Conservation (phyloP, 2,113 vertebrate genomes). For the Cochlearius cochlearius region DNA sequence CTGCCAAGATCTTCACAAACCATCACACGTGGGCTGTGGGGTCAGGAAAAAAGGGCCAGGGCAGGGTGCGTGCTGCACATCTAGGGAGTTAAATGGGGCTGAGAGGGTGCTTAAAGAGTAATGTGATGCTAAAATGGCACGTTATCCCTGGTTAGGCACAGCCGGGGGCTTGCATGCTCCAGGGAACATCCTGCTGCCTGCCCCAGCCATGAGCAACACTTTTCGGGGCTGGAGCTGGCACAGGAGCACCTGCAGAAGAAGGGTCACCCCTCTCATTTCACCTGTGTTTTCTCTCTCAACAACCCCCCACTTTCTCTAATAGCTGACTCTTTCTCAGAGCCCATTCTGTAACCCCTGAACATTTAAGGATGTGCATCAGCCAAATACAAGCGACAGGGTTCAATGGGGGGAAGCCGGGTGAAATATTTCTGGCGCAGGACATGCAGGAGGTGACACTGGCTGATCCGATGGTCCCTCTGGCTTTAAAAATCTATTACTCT, state of each 20-base stretch:
- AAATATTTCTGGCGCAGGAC: background rate
- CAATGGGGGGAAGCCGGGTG: background rate
- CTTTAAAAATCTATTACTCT: background rate
- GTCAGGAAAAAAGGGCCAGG: background rate
- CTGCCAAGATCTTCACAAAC: background rate
- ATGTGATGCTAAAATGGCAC: background rate
- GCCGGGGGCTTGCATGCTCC: background rate
- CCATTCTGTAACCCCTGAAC: background rate
- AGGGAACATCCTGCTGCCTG: background rate
- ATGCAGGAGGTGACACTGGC: background rate
- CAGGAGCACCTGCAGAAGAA: background rate
- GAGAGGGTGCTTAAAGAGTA: background rate
- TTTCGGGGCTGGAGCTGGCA: background rate
- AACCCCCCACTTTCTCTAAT: background rate
- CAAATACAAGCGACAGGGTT: background rate
- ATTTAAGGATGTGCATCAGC: background rate
- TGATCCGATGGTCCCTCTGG: background rate
- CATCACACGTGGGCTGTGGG: background rate
- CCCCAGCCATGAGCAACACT: background rate
- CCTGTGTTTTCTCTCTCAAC: background rate
- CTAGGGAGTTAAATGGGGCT: background rate
- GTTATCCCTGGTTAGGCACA: background rate
- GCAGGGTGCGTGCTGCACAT: background rate
- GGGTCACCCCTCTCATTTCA: background rate
- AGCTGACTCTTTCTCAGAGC: background rate